Percentiles rank a stretch among this genome's conserved stretches.
Conservation (phyloP, 2,888 invertebrate species). For the Drosophila nr. fundita region DNA sequence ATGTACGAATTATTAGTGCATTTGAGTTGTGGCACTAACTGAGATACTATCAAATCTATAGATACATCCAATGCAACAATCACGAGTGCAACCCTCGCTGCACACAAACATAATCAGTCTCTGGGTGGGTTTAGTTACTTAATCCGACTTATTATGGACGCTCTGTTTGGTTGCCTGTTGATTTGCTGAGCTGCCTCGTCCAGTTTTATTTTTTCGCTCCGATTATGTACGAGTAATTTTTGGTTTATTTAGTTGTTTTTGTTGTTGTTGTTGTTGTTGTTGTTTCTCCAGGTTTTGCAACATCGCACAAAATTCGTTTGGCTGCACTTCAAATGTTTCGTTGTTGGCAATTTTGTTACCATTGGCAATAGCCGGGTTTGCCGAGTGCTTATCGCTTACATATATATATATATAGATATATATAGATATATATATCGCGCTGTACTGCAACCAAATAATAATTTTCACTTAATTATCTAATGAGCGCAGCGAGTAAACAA, state of each 20-base stretch:
- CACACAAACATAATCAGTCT: conserved; percentile 25
- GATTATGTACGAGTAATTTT: conserved; percentile 44
- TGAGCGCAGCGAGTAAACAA: conserved; percentile 46
- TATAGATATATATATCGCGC: conserved; percentile 9
- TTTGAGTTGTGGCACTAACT: neutral
- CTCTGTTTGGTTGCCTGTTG: conserved; percentile 59
- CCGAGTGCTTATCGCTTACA: conserved; percentile 51
- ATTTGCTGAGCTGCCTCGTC: conserved; percentile 34
- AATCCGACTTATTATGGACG: conserved; percentile 76
- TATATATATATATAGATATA: neutral
- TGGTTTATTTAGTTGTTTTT: conserved; percentile 12
- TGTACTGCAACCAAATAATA: conserved; percentile 72
- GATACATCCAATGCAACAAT: neutral
- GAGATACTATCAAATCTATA: neutral
- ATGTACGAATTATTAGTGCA: neutral
- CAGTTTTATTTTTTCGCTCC: conserved; percentile 34
- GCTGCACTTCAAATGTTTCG: conserved; percentile 70
- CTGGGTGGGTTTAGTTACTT: conserved; percentile 64
- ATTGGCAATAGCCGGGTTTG: conserved; percentile 38
- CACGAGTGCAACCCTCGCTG: conserved; percentile 36
- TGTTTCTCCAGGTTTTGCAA: conserved; percentile 35
- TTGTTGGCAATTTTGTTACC: conserved; percentile 41
- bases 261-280: conserved; percentile 7
- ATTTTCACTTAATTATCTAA: conserved; percentile 82
- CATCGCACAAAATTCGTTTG: conserved; percentile 48